Base-by-base conservation (phyloP, 2,797 vertebrate species). In the Poeciliopsis gracilis region DNA sequence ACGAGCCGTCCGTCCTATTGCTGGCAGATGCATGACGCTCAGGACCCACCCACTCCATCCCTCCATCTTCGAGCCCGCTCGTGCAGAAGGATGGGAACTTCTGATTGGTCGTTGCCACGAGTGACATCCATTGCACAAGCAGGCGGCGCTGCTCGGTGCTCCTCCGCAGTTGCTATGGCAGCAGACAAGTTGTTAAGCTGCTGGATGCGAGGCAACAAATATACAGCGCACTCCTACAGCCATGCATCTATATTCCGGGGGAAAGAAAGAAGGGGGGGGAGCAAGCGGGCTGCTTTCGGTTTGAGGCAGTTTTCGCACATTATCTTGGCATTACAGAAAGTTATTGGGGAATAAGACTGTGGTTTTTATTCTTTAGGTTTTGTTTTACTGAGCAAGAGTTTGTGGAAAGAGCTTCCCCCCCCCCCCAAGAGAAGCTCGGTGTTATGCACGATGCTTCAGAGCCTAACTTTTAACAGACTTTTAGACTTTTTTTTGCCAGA, bases 101-200 rank as follows among this genome's bases (percentile, higher is more conserved):
- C 89, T 95, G 94, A 96, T 96, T 96, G 96, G 96, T 61, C 94
- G 95, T 95, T 95, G 95, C 95, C 76, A 93, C 86, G 93, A 95
- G 95, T 95, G 96, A 96, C 95, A 95, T 92, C 90, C 86, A 87
- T 83, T 93, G 94, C 92, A 94, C 94, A 88, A 91, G 94, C 95
- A 94, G 95, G 95, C 94, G 94, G 94, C 92, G 94, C 89, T 91
- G 91, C 94, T 90, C 91, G 0, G 91, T 82, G 81, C 82, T 92
- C 90, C 92, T 92, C 93, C 92, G 93, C 94, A 96, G 96, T 97
- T 96, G 94, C 96, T 93, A 96, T 96, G 96, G 97, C 84, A 96
- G 96, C 96, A 94, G 94, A 93, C 91, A 89, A 88, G 92, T 94
- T 89, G 90, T 95, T 95, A 92, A 93, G 93, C 89, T 91, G 93